Evolutionary conservation across 2,888 invertebrate genomes (phyloP).

Genomic region (Hydraecia micacea): DNA sequence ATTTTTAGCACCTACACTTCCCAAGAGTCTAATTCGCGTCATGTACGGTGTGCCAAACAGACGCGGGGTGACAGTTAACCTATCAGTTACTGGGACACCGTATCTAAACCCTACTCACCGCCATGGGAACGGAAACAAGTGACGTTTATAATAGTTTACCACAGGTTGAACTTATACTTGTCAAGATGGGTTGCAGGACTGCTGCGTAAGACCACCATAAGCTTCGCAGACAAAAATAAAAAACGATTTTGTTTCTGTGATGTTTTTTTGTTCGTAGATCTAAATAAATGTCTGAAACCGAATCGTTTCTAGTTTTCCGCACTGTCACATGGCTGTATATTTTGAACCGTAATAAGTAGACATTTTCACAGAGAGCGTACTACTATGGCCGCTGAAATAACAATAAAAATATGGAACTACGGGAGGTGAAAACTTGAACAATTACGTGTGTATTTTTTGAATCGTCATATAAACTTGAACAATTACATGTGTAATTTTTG

Average conservation of each 20-base stretch:
- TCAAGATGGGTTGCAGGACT: conserved; percentile 14
- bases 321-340: too few relatives aligned
- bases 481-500: too few relatives aligned
- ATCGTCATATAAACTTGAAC: too few relatives aligned
- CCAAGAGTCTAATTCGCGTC: conserved; percentile 33
- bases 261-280: not conserved
- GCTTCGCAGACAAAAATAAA: not conserved
- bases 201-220: not conserved
- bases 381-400: too few relatives aligned
- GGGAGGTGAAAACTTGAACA: too few relatives aligned
- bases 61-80: conserved; percentile 38
- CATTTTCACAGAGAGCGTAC: too few relatives aligned
- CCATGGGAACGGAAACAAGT: conserved; percentile 33
- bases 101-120: conserved; percentile 58
- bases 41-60: conserved; percentile 38
- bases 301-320: too few relatives aligned
- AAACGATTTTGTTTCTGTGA: not conserved
- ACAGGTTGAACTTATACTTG: conserved; percentile 25
- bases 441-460: too few relatives aligned
- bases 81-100: conserved; percentile 39
- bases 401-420: too few relatives aligned
- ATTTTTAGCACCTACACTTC: not conserved
- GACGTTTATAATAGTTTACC: conserved; percentile 52
- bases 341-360: too few relatives aligned
- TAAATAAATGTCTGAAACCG: too few relatives aligned